Evolutionary conservation across 2,888 invertebrate genomes (phyloP).

Genomic region (Acrocera orbiculus): DNA sequence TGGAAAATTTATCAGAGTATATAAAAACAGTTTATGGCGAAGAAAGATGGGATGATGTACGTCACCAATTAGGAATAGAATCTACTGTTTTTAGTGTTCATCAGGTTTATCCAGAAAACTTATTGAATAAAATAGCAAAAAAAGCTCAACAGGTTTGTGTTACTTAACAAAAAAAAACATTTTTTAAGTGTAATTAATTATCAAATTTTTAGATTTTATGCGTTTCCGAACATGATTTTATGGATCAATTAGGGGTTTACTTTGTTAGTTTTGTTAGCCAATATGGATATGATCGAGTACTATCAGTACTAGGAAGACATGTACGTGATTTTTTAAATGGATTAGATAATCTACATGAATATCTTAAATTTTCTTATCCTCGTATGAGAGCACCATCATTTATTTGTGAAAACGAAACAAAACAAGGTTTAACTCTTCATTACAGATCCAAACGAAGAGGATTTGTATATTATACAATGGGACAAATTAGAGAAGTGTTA

Average conservation of each 20-base stretch:
- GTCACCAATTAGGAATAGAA: slow-evolving; percentile 70
- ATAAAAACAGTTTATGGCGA: slow-evolving; percentile 88
- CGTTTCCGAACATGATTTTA: slow-evolving; percentile 76
- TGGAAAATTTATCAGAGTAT: slow-evolving; percentile 87
- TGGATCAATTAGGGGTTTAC: slow-evolving; percentile 86
- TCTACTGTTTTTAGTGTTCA: slow-evolving; percentile 77
- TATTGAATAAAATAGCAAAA: slow-evolving; percentile 68
- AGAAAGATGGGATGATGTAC: slow-evolving; percentile 82
- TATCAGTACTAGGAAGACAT: slow-evolving; percentile 79
- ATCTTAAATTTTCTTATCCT: slow-evolving; percentile 89
- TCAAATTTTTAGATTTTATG: slow-evolving; percentile 60
- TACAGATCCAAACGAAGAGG: slow-evolving; percentile 85
- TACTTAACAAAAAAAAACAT: neutral
- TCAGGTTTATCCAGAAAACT: slow-evolving; percentile 82
- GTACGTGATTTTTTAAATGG: slow-evolving; percentile 93
- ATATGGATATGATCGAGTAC: slow-evolving; percentile 83
- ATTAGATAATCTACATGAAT: slow-evolving; percentile 92
- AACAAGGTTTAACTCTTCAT: slow-evolving; percentile 81
- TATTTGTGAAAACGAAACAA: slow-evolving; percentile 89
- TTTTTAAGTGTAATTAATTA: too few relatives aligned
- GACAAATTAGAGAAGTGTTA: slow-evolving; percentile 69
- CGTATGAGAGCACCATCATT: slow-evolving; percentile 83
- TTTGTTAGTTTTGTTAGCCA: slow-evolving; percentile 88
- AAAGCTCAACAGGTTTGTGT: slow-evolving; percentile 79
- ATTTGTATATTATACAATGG: slow-evolving; percentile 93